A percentile compares a stretch with the other conserved stretches of the same genome.
Conservation (phyloP, 2,888 invertebrate species). For the Entomobrya multifasciata region DNA sequence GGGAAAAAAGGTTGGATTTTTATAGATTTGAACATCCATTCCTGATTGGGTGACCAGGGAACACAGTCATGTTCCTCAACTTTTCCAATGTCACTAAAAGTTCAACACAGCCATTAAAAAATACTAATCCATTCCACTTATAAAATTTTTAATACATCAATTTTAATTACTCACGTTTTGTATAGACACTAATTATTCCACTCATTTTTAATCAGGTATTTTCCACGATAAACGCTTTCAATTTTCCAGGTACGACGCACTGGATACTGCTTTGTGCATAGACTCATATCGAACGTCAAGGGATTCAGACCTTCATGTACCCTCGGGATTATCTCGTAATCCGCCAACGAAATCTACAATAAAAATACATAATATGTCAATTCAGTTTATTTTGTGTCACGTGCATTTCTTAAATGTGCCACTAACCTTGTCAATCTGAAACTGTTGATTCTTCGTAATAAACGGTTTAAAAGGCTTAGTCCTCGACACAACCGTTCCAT, state of each 20-base stretch:
- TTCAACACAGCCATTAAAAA: no score
- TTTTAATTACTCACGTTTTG: conserved; percentile 71
- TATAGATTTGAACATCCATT: conserved; percentile 76
- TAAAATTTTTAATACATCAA: conserved; percentile 15
- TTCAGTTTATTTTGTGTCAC: background rate
- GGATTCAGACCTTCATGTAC: conserved; percentile 74
- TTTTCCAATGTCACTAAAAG: conserved; percentile 70
- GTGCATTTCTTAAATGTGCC: background rate
- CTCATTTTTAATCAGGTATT: conserved; percentile 76
- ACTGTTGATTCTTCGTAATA: conserved; percentile 75
- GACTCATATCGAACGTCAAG: conserved; percentile 72
- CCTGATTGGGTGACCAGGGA: conserved; percentile 75
- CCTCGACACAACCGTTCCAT: conserved; percentile 51
- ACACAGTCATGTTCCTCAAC: conserved; percentile 77
- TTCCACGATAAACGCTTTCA: conserved; percentile 75
- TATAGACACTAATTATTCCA: conserved; percentile 76
- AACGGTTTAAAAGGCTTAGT: conserved; percentile 73
- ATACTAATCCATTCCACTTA: background rate
- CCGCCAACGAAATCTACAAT: conserved; percentile 71
- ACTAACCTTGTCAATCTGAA: conserved; percentile 74
- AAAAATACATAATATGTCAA: background rate
- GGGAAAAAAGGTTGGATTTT: conserved; percentile 77
- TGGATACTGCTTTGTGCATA: conserved; percentile 66
- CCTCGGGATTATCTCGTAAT: conserved; percentile 76
- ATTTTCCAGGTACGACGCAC: conserved; percentile 75